Base-by-base conservation (phyloP, 2,113 vertebrate species). In the Turnix velox region DNA sequence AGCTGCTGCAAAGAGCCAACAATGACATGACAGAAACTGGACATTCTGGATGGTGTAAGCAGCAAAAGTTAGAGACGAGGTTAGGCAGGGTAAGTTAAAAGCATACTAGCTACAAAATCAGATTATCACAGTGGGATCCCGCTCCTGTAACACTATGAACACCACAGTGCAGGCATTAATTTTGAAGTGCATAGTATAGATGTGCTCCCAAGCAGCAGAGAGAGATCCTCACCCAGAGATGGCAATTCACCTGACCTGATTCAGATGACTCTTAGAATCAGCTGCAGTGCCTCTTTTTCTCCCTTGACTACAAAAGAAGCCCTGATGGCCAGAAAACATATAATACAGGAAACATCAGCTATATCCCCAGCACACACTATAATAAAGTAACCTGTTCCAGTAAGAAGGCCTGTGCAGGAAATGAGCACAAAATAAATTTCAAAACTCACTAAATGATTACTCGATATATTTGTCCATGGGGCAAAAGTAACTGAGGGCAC, bases 21-120 rank as follows among this genome's bases (percentile, higher is more conserved):
- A 3, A 40, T 1, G 1, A 42, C 0, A 0, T 0, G 1, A 37
- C 22, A 73, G 71, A 37, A 93, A 39, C 42, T 67, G 40, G 35
- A 31, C 46, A 13, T n/a, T 66, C 59, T 19, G 61, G 48, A 59
- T 4, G 18, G 35, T 7, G 19, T 2, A 24, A 75, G 27, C 0
- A 0, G 39, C 55, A 63, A 90, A 93, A 78, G 48, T 31, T 6
- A 33, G 31, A 0, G 12, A 81, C 65, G 46, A 55, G 48, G 69
- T 52, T 63, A 48, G 31, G 18, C 46, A 78, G 48, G 52, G 12
- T 33, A 75, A 37, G 39, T 4, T 43, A 69, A 55, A 51, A 88
- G 55, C 24, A 61, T 3, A 14, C 9, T 8, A 45, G 51, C 42
- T 67, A 59, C 43, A 42, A 51, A 58, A 24, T 31, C 0, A 0